Percentiles rank a stretch among this genome's conserved stretches.
Evolutionary conservation across 2,888 invertebrate species (phyloP).

Genomic region (Drosophila picticornis): DNA sequence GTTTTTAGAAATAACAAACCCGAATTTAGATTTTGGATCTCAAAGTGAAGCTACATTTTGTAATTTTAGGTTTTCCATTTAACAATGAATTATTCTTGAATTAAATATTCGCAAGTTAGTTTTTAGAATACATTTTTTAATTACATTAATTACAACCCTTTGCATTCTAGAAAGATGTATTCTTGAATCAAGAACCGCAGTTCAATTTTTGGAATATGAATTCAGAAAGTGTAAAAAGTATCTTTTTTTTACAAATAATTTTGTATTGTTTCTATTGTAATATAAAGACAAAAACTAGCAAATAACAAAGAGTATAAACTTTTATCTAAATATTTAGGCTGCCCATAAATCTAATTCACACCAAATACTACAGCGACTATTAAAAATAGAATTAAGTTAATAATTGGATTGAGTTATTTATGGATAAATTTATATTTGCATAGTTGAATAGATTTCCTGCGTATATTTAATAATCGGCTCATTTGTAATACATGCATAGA

Average conservation of each 20-base stretch:
- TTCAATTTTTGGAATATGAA: not conserved
- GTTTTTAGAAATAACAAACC: not conserved
- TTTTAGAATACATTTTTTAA: not conserved
- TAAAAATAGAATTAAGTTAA: not conserved
- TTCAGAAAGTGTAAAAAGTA: not conserved
- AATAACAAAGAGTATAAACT: not conserved
- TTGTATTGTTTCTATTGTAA: not conserved
- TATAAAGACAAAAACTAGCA: not conserved
- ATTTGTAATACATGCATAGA: not conserved
- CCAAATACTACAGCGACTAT: not conserved
- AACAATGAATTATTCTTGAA: not conserved
- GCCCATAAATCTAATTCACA: not conserved
- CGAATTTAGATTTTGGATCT: not conserved
- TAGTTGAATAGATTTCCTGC: not conserved
- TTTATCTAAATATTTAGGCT: not conserved
- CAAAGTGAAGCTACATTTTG: not conserved
- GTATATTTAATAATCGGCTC: slow-evolving; percentile 5
- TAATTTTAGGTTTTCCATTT: not conserved
- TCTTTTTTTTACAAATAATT: not conserved
- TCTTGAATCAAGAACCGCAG: not conserved
- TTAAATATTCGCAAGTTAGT: not conserved
- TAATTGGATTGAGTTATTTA: not conserved
- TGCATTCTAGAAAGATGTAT: not conserved
- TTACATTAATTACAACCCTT: not conserved
- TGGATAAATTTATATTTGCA: not conserved